Conservation (phyloP, 1,140 invertebrate genomes). For the Cyrtorhinus lividipennis region DNA sequence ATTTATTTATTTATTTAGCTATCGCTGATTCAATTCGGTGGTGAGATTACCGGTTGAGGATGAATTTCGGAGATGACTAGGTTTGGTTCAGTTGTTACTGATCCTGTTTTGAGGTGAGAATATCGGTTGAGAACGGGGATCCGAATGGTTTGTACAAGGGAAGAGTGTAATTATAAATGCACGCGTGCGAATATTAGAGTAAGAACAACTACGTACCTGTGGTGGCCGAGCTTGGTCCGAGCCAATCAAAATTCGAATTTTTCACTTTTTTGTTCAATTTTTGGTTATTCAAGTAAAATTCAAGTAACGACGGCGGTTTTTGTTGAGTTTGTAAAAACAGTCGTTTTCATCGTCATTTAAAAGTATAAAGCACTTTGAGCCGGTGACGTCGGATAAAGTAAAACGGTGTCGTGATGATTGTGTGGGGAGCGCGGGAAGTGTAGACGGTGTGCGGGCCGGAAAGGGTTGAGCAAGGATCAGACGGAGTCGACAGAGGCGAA, state of each 20-base stretch:
- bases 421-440: slow-evolving; percentile 3
- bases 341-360: neutral
- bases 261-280: neutral
- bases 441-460: slow-evolving; percentile 1
- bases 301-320: neutral
- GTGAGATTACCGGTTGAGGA: too few relatives aligned
- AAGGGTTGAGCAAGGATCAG: slow-evolving; percentile 31
- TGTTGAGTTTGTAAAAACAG: neutral
- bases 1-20: too few relatives aligned
- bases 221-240: slow-evolving; percentile 3
- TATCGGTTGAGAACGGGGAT: too few relatives aligned
- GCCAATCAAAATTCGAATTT: neutral
- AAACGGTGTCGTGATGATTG: neutral
- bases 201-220: too few relatives aligned
- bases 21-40: too few relatives aligned
- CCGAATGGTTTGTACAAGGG: too few relatives aligned
- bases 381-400: neutral
- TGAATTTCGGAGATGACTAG: too few relatives aligned
- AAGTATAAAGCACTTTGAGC: slow-evolving; percentile 9
- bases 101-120: too few relatives aligned
- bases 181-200: too few relatives aligned
- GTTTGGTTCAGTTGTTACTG: too few relatives aligned
- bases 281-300: too few relatives aligned
- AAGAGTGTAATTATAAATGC: too few relatives aligned
- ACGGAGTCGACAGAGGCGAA: slow-evolving; percentile 39